phyloP scores from a whole-genome alignment of 2,797 vertebrate species.

The Arnoldichthys spilopterus region DNA sequence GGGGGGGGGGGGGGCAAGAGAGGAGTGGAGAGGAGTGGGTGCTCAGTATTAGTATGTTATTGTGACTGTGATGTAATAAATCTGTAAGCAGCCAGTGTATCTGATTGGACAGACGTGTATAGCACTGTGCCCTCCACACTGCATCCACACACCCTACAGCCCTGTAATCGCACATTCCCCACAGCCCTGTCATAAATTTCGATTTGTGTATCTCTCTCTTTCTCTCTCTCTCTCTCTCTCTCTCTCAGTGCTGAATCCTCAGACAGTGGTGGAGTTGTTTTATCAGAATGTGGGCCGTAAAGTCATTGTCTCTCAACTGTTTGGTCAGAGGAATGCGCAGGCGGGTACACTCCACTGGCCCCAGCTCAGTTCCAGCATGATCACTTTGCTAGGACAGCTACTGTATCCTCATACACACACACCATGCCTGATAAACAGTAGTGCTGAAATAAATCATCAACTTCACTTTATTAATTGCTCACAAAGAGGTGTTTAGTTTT shows the following conservation, averaged over 20 bases:
- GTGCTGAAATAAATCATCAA: no score
- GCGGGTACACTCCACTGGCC: constrained; percentile 83
- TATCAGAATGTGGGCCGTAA: constrained; percentile 89
- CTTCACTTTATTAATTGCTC: no score
- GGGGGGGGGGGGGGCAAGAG: background rate
- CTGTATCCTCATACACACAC: constrained; percentile 85
- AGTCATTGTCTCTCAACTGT: constrained; percentile 84
- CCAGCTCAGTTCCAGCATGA: constrained; percentile 82
- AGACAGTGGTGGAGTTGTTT: constrained; percentile 92
- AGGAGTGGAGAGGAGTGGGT: background rate
- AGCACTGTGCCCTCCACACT: no score
- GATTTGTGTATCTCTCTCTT: background rate
- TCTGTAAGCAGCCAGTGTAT: no score
- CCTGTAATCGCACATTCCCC: no score
- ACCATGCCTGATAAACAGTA: no score
- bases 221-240: constrained; percentile 13
- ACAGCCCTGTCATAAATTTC: background rate
- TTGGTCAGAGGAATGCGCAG: constrained; percentile 76
- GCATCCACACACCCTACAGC: no score
- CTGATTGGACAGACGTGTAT: no score
- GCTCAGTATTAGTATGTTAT: no score
- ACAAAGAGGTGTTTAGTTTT: no score
- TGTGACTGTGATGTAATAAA: no score
- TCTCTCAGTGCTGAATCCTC: constrained; percentile 81
- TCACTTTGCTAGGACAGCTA: constrained; percentile 85